Conservation (phyloP, 2,797 vertebrate species). For the Scarus forsteni region DNA sequence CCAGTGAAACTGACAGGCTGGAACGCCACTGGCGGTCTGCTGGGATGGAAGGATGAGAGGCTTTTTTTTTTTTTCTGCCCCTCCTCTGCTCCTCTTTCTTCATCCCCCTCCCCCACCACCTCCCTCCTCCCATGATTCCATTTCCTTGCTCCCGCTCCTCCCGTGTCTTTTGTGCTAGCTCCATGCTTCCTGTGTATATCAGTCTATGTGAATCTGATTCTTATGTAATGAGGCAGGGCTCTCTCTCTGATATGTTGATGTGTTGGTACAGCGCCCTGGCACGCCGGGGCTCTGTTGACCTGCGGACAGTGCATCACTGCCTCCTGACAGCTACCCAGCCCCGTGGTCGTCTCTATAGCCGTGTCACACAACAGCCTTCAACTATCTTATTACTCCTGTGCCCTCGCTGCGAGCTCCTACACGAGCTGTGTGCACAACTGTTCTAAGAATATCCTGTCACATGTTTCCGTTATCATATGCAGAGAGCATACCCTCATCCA, state of each 20-base stretch:
- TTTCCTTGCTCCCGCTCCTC: slow-evolving; percentile 37
- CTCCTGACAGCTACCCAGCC: slow-evolving; percentile 50
- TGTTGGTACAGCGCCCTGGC: slow-evolving; percentile 33
- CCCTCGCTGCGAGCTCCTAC: slow-evolving; percentile 53
- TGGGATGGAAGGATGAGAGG: slow-evolving; percentile 83
- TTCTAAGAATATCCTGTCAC: slow-evolving; percentile 68
- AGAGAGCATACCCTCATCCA: slow-evolving; percentile 36
- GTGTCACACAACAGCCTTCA: slow-evolving; percentile 51
- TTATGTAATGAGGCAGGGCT: slow-evolving; percentile 46
- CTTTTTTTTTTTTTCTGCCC: slow-evolving; percentile 39
- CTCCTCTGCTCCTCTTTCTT: slow-evolving; percentile 54
- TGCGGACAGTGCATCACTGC: slow-evolving; percentile 35
- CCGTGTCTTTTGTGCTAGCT: slow-evolving; percentile 67
- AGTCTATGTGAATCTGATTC: slow-evolving; percentile 30
- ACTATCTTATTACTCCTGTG: slow-evolving; percentile 50
- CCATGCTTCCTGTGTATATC: slow-evolving; percentile 40
- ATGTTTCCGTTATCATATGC: slow-evolving; percentile 56
- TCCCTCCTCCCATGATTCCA: slow-evolving; percentile 36
- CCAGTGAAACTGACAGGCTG: slow-evolving; percentile 82
- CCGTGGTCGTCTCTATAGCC: slow-evolving; percentile 47
- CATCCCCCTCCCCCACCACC: slow-evolving; percentile 58
- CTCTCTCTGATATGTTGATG: slow-evolving; percentile 21
- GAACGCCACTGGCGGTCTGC: slow-evolving; percentile 82
- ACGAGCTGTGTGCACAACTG: slow-evolving; percentile 38
- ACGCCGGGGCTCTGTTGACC: slow-evolving; percentile 41